A percentile compares a stretch with the other conserved stretches of the same genome.
Evolutionary conservation across 2,113 vertebrate species (phyloP).

Genomic region (Stercorarius parasiticus): DNA sequence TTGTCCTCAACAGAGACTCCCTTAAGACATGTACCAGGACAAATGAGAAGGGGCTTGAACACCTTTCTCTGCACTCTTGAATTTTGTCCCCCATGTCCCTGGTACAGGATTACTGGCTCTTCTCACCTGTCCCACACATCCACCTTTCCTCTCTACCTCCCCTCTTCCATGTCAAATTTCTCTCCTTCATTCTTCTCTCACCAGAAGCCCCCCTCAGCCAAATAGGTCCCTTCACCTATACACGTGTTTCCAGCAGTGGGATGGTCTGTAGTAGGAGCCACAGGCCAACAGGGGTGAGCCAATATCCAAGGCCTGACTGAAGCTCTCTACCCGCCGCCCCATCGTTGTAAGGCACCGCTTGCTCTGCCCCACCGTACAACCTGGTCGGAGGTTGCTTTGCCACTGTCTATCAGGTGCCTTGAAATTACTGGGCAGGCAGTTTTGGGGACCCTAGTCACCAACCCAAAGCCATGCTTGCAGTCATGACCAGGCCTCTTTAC

Average conservation of each 20-base stretch:
- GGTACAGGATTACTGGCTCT: not conserved
- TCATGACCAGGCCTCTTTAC: not conserved
- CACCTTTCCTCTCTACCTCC: not conserved
- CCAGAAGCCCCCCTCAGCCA: not conserved
- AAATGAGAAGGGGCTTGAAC: not conserved
- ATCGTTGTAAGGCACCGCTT: not conserved
- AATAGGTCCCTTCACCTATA: not conserved
- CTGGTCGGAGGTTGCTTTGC: not conserved
- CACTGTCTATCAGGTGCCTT: not conserved
- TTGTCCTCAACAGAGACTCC: not conserved
- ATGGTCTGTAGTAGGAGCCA: not conserved
- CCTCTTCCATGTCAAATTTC: not conserved
- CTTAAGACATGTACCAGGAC: not conserved
- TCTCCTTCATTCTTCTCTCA: not conserved
- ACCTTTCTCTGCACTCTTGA: not conserved
- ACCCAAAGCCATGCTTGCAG: not conserved
- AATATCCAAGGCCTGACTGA: not conserved
- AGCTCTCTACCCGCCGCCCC: not conserved
- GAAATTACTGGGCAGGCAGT: not conserved
- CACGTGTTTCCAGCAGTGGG: not conserved
- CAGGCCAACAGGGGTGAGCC: not conserved
- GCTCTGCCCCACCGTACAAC: fast-evolving
- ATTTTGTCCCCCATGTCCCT: not conserved
- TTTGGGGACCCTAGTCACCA: not conserved
- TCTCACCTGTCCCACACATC: not conserved